Base-by-base conservation (phyloP, 2,113 vertebrate genomes). In the Eptesicus fuscus region DNA sequence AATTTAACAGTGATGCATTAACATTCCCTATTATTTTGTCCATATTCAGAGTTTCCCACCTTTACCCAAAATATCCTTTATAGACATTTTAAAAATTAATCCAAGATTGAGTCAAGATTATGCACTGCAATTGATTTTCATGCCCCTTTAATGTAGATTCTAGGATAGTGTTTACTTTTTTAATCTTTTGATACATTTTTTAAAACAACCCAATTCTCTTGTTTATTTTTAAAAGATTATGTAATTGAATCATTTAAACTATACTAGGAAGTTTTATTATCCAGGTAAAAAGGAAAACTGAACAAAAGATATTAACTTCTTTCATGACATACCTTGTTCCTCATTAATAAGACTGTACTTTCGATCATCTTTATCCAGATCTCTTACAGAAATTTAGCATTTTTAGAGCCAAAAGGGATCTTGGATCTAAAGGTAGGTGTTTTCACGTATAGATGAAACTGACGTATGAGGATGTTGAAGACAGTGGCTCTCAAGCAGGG, bases 141-240 rank as follows among this genome's bases (percentile, higher is more conserved):
- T 63, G 35, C 76, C n/a, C n/a, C n/a, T 94, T 92, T 83, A 88
- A 93, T 74, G 11, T 88, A 42, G n/a, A 63, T 80, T 94, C 82
- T 87, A 69, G 22, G 83, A 56, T 42, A 53, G 20, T 51, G 56
- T 77, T 78, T 30, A 51, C 91, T 32, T 44, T 88, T 85, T 91
- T 82, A 93, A 59, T 32, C 83, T 77, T 91, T 77, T 82, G n/a
- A 88, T 49, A 65, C 30, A 69, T 77, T 74, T 86, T 86, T 73
- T 16, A 47, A 88, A 80, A 84, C 65, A 95, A 40, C 25, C 10
- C 73, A 80, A 2, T 83, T 82, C 13, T 80, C 65, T 53, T 74
- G 13, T 2, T 79, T 69, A 61, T 88, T 93, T 86, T 91, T 80
- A 12, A 76, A 90, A 56, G 59, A 78, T 67, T 96, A 65, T 78